These are phyloP conservation scores for Anolis carolinensis DNA, from an alignment of 2,113 vertebrate species.

Conservation along the genomic window DNA sequence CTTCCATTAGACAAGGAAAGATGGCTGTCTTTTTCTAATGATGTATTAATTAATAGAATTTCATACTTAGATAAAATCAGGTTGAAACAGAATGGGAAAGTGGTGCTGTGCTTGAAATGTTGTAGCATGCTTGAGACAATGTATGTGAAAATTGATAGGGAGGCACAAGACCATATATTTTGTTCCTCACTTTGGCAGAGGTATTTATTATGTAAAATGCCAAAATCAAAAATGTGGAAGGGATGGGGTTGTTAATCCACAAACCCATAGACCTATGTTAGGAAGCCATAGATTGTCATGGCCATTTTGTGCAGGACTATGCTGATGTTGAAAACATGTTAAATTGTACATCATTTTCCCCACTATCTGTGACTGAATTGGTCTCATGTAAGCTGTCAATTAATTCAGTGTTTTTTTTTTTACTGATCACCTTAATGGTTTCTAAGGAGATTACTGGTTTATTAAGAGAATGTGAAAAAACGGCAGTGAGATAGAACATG, in stretches of 20 bases:
- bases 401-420: too few relatives aligned
- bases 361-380: too few relatives aligned
- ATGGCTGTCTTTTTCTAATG: too few relatives aligned
- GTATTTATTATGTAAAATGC: not conserved
- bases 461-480: too few relatives aligned
- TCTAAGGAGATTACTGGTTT: too few relatives aligned
- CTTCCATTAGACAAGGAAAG: not conserved
- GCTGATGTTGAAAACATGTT: too few relatives aligned
- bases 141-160: not conserved
- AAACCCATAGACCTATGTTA: not conserved
- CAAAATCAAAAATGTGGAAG: not conserved
- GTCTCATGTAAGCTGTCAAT: too few relatives aligned
- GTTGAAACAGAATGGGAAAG: not conserved
- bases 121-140: constrained; percentile 15
- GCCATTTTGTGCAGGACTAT: not conserved
- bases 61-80: not conserved
- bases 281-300: not conserved
- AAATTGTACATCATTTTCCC: too few relatives aligned
- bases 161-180: not conserved
- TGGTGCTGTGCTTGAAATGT: not conserved
- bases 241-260: not conserved
- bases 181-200: not conserved
- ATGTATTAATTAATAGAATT: not conserved
- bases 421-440: too few relatives aligned
- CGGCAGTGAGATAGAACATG: too few relatives aligned